These are phyloP conservation scores for Gadopsis marmoratus DNA, from an alignment of 2,797 vertebrate genomes.

Conservation along the genomic window DNA sequence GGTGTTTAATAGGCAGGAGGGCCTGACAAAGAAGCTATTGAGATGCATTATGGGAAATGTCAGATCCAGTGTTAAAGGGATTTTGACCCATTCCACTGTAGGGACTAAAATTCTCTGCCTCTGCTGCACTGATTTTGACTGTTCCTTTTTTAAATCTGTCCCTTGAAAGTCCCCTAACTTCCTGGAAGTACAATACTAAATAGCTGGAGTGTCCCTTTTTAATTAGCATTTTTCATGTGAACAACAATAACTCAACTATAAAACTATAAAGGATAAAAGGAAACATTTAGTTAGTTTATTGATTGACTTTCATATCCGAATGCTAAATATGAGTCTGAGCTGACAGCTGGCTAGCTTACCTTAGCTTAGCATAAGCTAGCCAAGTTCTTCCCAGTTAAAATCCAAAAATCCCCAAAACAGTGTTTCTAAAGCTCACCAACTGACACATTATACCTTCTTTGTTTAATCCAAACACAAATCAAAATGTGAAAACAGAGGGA, in stretches of 20 bases:
- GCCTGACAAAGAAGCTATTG: neutral
- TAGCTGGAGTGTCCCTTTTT: neutral
- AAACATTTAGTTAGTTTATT: neutral
- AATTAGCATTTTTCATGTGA: neutral
- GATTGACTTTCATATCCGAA: neutral
- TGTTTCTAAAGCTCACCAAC: neutral
- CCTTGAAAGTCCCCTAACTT: neutral
- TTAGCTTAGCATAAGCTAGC: too few species aligned
- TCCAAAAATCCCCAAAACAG: neutral
- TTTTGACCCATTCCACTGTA: neutral
- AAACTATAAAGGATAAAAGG: neutral
- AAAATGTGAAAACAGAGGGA: too few species aligned
- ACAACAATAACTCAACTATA: neutral
- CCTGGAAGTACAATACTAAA: neutral
- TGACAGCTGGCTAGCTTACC: too few species aligned
- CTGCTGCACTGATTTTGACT: neutral
- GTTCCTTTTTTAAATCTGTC: neutral
- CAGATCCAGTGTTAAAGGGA: neutral
- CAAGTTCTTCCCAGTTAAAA: too few species aligned
- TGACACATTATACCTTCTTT: neutral
- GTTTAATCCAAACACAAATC: neutral
- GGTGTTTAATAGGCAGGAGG: neutral
- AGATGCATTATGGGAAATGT: constrained; percentile 10
- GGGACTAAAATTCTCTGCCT: neutral
- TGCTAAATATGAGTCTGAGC: neutral